Evolutionary conservation across 2,113 vertebrate species (phyloP).

Genomic region (Sphyrna mokarran): DNA sequence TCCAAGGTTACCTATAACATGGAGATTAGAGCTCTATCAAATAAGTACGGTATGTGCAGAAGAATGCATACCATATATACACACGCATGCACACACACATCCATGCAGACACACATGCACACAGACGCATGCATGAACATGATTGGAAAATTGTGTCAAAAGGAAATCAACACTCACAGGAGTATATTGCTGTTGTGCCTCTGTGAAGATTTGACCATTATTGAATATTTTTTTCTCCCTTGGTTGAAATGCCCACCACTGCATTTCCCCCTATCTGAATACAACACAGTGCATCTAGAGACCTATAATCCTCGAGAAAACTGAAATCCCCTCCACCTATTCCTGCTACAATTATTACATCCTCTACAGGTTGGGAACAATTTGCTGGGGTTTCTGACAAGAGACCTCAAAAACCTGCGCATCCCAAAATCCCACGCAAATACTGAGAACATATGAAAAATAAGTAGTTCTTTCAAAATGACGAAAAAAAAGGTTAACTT

Average conservation of each 20-base stretch:
- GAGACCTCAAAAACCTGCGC: background rate
- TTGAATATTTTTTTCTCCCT: background rate
- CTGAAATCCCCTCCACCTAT: background rate
- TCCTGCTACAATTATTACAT: background rate
- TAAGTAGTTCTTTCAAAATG: background rate
- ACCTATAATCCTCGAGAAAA: background rate
- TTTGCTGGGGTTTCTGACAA: background rate
- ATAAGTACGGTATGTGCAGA: background rate
- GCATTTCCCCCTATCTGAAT: background rate
- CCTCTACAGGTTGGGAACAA: background rate
- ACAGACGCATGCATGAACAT: background rate
- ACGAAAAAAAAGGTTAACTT: background rate
- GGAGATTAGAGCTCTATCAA: background rate
- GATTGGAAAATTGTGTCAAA: background rate
- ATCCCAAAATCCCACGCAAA: background rate
- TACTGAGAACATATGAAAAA: background rate
- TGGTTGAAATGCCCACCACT: background rate
- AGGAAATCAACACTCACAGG: too few relatives aligned
- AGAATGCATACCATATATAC: background rate
- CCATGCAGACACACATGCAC: too few relatives aligned
- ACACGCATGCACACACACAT: too few relatives aligned
- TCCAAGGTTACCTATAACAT: slow-evolving; percentile 15
- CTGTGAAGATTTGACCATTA: background rate
- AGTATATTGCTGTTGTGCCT: background rate
- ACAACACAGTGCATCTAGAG: background rate